These are phyloP conservation scores for Burhinus bistriatus DNA, from an alignment of 2,113 vertebrate species.

Conservation along the genomic window DNA sequence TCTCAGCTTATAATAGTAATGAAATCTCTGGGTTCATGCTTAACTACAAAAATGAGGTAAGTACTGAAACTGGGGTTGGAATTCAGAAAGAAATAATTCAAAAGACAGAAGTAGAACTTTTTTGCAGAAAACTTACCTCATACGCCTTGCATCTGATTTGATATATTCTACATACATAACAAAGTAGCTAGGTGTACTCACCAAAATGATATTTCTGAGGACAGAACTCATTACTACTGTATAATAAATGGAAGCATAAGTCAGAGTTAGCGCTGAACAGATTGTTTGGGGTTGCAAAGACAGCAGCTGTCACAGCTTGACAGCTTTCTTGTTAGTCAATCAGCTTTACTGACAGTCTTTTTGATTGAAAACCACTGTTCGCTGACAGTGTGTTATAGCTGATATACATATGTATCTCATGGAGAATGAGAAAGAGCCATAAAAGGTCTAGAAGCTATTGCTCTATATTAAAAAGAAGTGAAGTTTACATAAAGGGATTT, in stretches of 20 bases:
- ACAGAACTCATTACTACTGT: slow-evolving; percentile 66
- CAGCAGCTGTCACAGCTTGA: slow-evolving; percentile 78
- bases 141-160: neutral
- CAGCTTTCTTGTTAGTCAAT: slow-evolving; percentile 78
- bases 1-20: neutral
- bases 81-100: neutral
- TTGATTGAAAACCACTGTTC: slow-evolving; percentile 76
- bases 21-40: neutral
- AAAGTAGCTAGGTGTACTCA: slow-evolving; percentile 45
- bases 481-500: neutral
- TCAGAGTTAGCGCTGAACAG: slow-evolving; percentile 73
- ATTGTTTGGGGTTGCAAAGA: slow-evolving; percentile 78
- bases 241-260: slow-evolving; percentile 74
- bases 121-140: neutral
- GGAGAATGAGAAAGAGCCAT: slow-evolving; percentile 26
- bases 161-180: neutral
- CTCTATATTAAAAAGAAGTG: slow-evolving; percentile 9
- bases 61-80: neutral
- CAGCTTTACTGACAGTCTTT: slow-evolving; percentile 74
- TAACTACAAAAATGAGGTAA: neutral
- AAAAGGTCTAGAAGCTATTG: slow-evolving; percentile 2
- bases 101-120: neutral
- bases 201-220: slow-evolving; percentile 43
- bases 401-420: slow-evolving; percentile 68
- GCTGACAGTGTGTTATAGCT: slow-evolving; percentile 63